A percentile compares a stretch with the other conserved stretches of the same genome.
Conservation (phyloP, 2,797 vertebrate genomes). For the Etheostoma nigrum region DNA sequence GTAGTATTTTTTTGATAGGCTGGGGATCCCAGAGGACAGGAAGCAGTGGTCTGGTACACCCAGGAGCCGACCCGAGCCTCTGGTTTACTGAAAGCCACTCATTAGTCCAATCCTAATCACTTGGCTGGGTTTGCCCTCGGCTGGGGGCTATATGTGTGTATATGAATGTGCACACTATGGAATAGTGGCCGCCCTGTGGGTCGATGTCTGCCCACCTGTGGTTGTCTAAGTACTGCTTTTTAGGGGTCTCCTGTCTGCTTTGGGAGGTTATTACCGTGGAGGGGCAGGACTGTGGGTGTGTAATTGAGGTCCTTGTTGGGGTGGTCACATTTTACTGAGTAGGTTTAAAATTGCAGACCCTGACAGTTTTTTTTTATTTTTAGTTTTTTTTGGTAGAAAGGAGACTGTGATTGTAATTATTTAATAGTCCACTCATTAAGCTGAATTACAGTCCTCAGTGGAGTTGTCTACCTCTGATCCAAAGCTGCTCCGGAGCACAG, state of each 20-base stretch:
- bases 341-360: conserved; percentile 57
- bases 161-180: conserved; percentile 59
- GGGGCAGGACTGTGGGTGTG: conserved; percentile 33
- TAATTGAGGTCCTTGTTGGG: conserved; percentile 74
- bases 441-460: conserved; percentile 66
- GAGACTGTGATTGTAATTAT: conserved; percentile 70
- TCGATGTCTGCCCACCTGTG: conserved; percentile 63
- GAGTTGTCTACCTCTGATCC: conserved; percentile 58
- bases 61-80: conserved; percentile 46
- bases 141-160: conserved; percentile 34
- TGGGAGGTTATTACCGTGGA: conserved; percentile 64
- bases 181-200: conserved; percentile 56
- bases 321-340: conserved; percentile 58
- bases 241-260: conserved; percentile 68
- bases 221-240: conserved; percentile 73
- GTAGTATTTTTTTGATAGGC: neutral
- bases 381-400: conserved; percentile 24
- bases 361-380: conserved; percentile 20
- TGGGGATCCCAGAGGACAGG: conserved; percentile 27
- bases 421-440: conserved; percentile 67
- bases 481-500: conserved; percentile 66
- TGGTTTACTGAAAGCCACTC: conserved; percentile 68
- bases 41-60: conserved; percentile 35
- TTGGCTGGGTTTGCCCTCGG: conserved; percentile 40
- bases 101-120: conserved; percentile 65